phyloP scores from a whole-genome alignment of 2,113 vertebrate genomes.

The Ochotona curzoniae region DNA sequence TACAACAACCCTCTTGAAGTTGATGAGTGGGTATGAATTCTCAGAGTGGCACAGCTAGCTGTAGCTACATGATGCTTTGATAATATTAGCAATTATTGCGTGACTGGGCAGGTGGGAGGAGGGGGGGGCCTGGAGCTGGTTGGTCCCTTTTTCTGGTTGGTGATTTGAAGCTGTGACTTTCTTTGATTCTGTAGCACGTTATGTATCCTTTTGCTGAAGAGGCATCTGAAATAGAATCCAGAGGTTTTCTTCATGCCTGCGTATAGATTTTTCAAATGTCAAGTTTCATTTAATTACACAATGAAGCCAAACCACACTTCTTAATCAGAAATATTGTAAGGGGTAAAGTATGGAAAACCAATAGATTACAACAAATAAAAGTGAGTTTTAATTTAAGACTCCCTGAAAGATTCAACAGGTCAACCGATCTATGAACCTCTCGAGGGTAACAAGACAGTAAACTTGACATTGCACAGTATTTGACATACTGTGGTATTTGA shows the following conservation, averaged over 20 bases:
- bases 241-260: neutral
- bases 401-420: constrained; percentile 80
- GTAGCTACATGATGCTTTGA: neutral
- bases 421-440: constrained; percentile 85
- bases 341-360: neutral
- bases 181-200: neutral
- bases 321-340: constrained; percentile 41
- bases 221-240: constrained; percentile 37
- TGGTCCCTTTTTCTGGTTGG: neutral
- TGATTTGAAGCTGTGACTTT: neutral
- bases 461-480: constrained; percentile 86
- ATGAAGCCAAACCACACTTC: constrained; percentile 39
- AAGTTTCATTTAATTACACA: constrained; percentile 67
- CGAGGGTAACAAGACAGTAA: constrained; percentile 85
- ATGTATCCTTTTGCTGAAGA: neutral
- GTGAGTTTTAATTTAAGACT: constrained; percentile 72
- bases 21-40: constrained; percentile 5
- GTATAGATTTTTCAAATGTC: constrained; percentile 77
- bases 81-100: neutral
- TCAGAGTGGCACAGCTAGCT: neutral
- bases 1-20: neutral
- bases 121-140: neutral
- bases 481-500: constrained; percentile 89
- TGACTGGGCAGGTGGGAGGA: constrained; percentile 23
- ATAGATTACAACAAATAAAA: constrained; percentile 54